These are phyloP conservation scores for Anguilla anguilla DNA, from an alignment of 2,797 vertebrate genomes.

Conservation along the genomic window DNA sequence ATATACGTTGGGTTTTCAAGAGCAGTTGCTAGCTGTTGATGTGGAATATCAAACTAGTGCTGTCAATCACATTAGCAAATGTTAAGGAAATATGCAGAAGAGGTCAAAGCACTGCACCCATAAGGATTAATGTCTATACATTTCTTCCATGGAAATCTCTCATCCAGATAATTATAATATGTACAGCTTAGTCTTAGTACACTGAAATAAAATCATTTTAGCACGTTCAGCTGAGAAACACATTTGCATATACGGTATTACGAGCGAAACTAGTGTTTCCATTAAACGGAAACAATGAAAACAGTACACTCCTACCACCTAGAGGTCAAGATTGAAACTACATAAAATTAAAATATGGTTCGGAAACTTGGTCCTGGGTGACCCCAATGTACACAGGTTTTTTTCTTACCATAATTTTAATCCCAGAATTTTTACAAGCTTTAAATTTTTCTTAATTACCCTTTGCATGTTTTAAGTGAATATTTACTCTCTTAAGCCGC, in stretches of 20 bases:
- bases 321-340: background rate
- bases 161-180: background rate
- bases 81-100: too few species aligned
- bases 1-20: background rate
- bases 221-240: background rate
- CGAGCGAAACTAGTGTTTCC: background rate
- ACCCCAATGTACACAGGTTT: too few species aligned
- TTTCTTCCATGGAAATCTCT: background rate
- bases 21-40: background rate
- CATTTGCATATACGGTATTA: background rate
- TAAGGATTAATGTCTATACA: background rate
- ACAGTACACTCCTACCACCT: background rate
- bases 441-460: too few species aligned
- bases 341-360: background rate
- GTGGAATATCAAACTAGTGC: background rate
- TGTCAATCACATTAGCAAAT: too few species aligned
- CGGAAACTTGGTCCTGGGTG: too few species aligned
- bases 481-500: too few species aligned
- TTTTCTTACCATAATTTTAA: too few species aligned
- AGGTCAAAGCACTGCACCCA: too few species aligned
- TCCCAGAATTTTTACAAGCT: too few species aligned
- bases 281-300: background rate
- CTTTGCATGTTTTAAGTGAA: too few species aligned
- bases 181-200: background rate
- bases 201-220: background rate